A percentile compares a stretch with the other conserved stretches of the same genome.
Evolutionary conservation across 2,797 vertebrate species (phyloP).

Genomic region (Sciaenops ocellatus): DNA sequence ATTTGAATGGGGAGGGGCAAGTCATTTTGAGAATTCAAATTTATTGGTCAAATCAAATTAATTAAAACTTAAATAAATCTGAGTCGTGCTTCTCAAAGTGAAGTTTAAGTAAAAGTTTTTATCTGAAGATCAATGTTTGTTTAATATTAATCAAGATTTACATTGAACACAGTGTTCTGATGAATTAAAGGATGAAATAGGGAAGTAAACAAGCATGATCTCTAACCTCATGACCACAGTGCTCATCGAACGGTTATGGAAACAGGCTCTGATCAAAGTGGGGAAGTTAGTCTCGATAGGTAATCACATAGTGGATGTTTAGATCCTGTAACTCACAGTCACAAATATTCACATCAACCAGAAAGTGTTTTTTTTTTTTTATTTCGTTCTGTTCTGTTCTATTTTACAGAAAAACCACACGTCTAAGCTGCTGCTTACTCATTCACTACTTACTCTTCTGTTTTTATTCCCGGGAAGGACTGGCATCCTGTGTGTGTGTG

Average conservation of each 20-base stretch:
- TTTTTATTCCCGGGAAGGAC: slow-evolving; percentile 19
- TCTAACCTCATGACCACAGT: neutral
- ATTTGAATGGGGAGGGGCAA: neutral
- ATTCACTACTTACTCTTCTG: slow-evolving; percentile 51
- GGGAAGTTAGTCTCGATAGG: neutral
- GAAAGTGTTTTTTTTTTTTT: slow-evolving; percentile 53
- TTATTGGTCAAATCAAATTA: neutral
- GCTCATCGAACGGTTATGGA: neutral
- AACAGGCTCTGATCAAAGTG: slow-evolving; percentile 8
- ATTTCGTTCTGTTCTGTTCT: slow-evolving; percentile 60
- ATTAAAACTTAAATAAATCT: no score
- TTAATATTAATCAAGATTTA: no score
- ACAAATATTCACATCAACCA: slow-evolving; percentile 72
- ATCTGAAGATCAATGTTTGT: no score
- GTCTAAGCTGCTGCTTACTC: slow-evolving; percentile 54
- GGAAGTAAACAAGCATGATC: neutral
- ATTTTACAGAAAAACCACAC: slow-evolving; percentile 78
- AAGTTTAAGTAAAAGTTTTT: no score
- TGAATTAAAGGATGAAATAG: no score
- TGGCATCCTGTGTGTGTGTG: slow-evolving; percentile 25
- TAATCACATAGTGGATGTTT: slow-evolving; percentile 11
- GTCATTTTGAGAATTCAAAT: neutral
- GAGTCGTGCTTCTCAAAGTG: no score
- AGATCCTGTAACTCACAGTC: slow-evolving; percentile 6
- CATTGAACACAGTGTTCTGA: no score